Percentiles rank a stretch among this genome's conserved stretches.
Conservation (phyloP, 2,113 vertebrate genomes). For the Colius striatus region DNA sequence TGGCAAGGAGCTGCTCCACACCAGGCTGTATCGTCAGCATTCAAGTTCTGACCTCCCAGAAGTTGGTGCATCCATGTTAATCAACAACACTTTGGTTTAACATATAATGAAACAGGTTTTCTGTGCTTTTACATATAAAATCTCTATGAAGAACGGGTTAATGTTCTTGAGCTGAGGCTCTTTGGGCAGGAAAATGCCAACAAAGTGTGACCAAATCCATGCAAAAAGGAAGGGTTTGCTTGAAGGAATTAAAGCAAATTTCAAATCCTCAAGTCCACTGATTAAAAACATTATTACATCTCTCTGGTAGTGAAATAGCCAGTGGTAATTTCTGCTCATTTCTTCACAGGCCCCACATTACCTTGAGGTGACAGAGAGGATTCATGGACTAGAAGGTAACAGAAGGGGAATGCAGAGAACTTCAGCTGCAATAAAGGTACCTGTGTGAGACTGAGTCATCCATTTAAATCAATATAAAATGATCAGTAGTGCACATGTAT, state of each 20-base stretch:
- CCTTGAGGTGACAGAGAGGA: background rate
- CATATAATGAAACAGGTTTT: background rate
- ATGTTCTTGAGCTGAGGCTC: background rate
- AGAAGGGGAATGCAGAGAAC: background rate
- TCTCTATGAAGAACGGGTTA: background rate
- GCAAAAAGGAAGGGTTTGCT: background rate
- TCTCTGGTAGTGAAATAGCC: background rate
- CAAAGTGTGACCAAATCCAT: fast-evolving
- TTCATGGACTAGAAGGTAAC: background rate
- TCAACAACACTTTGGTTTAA: background rate
- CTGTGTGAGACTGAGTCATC: background rate
- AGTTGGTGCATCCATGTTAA: background rate
- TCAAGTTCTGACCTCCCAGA: background rate
- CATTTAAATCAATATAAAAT: background rate
- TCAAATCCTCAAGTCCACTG: background rate
- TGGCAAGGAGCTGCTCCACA: background rate
- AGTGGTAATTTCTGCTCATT: background rate
- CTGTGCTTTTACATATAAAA: background rate
- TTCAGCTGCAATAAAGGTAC: background rate
- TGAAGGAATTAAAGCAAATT: background rate
- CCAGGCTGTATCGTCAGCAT: background rate
- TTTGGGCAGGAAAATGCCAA: background rate
- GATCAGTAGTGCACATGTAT: background rate
- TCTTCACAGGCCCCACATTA: background rate
- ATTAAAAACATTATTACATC: background rate